Conservation (phyloP, 2,797 vertebrate genomes). For the Hydrocynus forskahlii region DNA sequence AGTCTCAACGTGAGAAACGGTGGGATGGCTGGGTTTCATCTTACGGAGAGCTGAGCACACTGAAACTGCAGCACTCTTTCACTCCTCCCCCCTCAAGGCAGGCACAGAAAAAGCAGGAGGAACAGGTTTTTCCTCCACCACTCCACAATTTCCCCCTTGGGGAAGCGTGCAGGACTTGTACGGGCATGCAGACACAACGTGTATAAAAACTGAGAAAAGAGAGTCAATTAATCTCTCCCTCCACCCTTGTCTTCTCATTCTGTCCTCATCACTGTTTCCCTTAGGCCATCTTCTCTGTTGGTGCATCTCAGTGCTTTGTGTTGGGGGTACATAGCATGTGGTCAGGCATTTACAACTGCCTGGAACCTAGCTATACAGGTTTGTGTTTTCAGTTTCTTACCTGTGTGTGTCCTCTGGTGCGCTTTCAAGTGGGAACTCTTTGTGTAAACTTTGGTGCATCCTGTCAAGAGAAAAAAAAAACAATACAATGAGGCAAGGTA, state of each 20-base stretch:
- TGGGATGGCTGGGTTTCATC: constrained; percentile 40
- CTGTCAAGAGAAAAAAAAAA: constrained; percentile 67
- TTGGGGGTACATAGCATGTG: constrained; percentile 51
- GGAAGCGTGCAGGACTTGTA: constrained; percentile 63
- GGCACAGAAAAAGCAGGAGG: constrained; percentile 72
- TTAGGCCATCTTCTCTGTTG: constrained; percentile 45
- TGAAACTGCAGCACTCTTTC: constrained; percentile 52
- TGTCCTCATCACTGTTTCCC: constrained; percentile 34
- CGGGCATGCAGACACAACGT: constrained; percentile 60
- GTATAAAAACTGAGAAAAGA: constrained; percentile 57
- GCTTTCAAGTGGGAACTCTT: constrained; percentile 96
- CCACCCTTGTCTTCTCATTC: constrained; percentile 42
- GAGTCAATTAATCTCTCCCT: constrained; percentile 51
- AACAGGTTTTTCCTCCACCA: constrained; percentile 77
- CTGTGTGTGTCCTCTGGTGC: constrained; percentile 92
- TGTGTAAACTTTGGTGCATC: constrained; percentile 93
- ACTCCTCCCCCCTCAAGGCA: constrained; percentile 55
- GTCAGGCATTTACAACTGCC: constrained; percentile 44
- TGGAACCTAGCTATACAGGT: constrained; percentile 42
- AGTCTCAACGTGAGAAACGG: constrained; percentile 23
- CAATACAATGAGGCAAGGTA: constrained; percentile 31
- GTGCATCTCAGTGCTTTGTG: constrained; percentile 45
- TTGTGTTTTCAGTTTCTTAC: constrained; percentile 71
- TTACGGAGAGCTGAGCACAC: constrained; percentile 45
- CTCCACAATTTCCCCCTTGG: constrained; percentile 54